Conservation (phyloP, 2,888 invertebrate species). For the Saturnia japonica region DNA sequence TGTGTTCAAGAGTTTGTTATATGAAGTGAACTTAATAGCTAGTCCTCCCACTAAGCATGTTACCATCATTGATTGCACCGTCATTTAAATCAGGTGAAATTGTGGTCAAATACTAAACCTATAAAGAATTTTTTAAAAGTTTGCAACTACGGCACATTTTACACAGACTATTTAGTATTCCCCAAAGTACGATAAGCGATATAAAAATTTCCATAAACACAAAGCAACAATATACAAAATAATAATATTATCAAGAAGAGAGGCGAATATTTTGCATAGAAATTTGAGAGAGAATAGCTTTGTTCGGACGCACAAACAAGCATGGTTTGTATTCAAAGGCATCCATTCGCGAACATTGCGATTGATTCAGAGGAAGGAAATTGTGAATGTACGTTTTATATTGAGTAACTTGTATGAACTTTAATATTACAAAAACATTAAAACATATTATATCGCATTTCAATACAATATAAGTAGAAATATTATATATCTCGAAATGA, state of each 20-base stretch:
- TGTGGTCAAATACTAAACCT: no score
- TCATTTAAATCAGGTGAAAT: no score
- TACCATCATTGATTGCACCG: no score
- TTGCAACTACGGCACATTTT: background rate
- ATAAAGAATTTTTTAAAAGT: background rate
- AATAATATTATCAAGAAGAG: slow-evolving; percentile 60
- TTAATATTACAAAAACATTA: background rate
- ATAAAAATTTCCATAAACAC: slow-evolving; percentile 59
- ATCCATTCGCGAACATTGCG: slow-evolving; percentile 43
- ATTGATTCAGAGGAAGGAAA: slow-evolving; percentile 46
- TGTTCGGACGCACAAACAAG: slow-evolving; percentile 69
- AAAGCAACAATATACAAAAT: slow-evolving; percentile 58
- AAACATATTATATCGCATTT: background rate
- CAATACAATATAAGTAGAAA: no score
- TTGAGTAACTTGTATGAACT: background rate
- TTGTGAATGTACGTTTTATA: slow-evolving; percentile 16
- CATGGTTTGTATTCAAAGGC: slow-evolving; percentile 61
- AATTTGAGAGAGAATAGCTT: slow-evolving; percentile 68
- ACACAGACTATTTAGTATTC: slow-evolving; percentile 9
- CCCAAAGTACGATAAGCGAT: background rate
- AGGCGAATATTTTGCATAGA: slow-evolving; percentile 64
- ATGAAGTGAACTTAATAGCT: no score
- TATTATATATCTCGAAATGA: no score
- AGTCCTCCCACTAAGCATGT: no score
- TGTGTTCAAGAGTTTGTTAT: no score